Evolutionary conservation across 2,113 vertebrate genomes (phyloP).

Genomic region (Buteo buteo): DNA sequence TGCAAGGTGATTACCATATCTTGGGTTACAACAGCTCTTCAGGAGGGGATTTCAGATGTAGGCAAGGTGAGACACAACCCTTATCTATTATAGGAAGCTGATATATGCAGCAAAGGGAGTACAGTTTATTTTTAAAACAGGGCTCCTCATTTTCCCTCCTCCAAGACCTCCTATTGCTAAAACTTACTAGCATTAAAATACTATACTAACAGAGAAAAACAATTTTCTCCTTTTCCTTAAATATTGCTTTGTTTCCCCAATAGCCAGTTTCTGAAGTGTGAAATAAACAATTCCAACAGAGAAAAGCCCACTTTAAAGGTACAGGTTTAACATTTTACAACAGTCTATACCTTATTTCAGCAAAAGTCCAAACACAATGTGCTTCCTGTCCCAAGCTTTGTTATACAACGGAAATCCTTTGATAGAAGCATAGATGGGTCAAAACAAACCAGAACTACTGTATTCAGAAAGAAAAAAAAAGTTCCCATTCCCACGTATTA

Average conservation of each 20-base stretch:
- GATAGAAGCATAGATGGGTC: not conserved
- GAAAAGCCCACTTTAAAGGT: not conserved
- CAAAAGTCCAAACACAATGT: slow-evolving; percentile 20
- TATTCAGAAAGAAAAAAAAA: not conserved
- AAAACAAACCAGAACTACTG: slow-evolving; percentile 2
- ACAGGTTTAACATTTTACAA: not conserved
- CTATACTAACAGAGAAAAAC: not conserved
- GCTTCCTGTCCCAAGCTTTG: slow-evolving; percentile 51
- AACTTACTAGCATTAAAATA: not conserved
- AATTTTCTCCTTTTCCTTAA: not conserved
- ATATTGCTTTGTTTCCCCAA: not conserved
- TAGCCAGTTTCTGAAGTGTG: not conserved
- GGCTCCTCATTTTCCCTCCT: not conserved
- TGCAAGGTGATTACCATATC: not conserved
- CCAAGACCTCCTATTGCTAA: not conserved
- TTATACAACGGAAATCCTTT: slow-evolving; percentile 47
- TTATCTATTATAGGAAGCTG: not conserved
- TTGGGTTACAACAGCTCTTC: not conserved
- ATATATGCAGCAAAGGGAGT: not conserved
- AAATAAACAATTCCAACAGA: not conserved
- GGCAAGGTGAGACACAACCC: not conserved
- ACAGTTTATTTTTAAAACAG: not conserved
- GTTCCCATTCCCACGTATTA: not conserved
- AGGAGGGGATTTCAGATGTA: not conserved
- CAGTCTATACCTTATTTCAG: not conserved